Conservation (phyloP, 1,140 invertebrate species). For the Dreissena rostriformis region DNA sequence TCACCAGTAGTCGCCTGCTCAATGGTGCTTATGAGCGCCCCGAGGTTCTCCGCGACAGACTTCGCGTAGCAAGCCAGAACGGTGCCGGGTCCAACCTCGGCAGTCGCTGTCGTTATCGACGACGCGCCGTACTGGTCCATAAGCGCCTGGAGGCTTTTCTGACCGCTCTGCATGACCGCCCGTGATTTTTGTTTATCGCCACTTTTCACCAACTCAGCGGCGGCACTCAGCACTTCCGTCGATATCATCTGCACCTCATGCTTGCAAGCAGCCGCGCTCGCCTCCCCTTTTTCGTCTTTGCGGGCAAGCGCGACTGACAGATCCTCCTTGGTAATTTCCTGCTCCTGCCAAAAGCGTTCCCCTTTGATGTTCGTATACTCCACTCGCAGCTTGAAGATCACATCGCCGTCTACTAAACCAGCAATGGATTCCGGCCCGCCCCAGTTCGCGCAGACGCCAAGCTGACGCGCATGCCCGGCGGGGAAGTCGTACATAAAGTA, state of each 20-base stretch:
- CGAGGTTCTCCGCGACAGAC: slow-evolving; percentile 62
- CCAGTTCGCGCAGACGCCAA: slow-evolving; percentile 60
- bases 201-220: slow-evolving; percentile 58
- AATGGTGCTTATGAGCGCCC: slow-evolving; percentile 57
- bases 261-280: slow-evolving; percentile 56
- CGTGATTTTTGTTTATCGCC: slow-evolving; percentile 49
- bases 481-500: slow-evolving; percentile 71
- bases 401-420: slow-evolving; percentile 42
- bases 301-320: slow-evolving; percentile 22
- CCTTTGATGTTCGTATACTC: slow-evolving; percentile 63
- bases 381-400: slow-evolving; percentile 57
- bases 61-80: slow-evolving; percentile 42
- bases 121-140: slow-evolving; percentile 53
- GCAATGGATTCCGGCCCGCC: background rate
- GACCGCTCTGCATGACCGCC: slow-evolving; percentile 59
- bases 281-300: slow-evolving; percentile 28
- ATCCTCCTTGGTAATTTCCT: slow-evolving; percentile 55
- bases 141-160: slow-evolving; percentile 51
- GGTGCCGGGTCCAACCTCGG: background rate
- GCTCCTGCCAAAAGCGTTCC: slow-evolving; percentile 51
- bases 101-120: slow-evolving; percentile 18
- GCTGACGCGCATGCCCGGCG: slow-evolving; percentile 61
- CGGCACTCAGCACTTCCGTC: slow-evolving; percentile 43
- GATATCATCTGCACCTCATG: slow-evolving; percentile 62
- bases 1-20: slow-evolving; percentile 41